Conservation (phyloP, 2,888 invertebrate species). For the Abscondita cerata region DNA sequence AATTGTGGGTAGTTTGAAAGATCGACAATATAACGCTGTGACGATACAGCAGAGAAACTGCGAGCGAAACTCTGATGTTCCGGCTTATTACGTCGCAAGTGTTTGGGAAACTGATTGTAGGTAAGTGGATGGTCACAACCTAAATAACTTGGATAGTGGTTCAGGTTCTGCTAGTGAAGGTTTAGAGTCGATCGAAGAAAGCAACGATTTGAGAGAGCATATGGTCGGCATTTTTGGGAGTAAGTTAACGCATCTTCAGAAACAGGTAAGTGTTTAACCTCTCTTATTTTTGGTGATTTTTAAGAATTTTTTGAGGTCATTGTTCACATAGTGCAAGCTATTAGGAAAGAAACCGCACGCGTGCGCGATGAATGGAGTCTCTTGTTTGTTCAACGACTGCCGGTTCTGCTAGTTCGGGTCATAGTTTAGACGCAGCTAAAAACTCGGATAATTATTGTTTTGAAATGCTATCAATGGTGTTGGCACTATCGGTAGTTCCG, state of each 20-base stretch:
- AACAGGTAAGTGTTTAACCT: slow-evolving; percentile 74
- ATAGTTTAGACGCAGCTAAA: slow-evolving; percentile 61
- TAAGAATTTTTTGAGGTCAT: slow-evolving; percentile 75
- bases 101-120: slow-evolving; percentile 87
- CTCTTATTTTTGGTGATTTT: too few species aligned
- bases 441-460: slow-evolving; percentile 93
- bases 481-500: slow-evolving; percentile 93
- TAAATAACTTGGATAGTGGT: slow-evolving; percentile 47
- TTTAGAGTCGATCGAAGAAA: slow-evolving; percentile 59
- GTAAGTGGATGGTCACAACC: slow-evolving; percentile 59
- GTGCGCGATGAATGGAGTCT: slow-evolving; percentile 90
- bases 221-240: slow-evolving; percentile 97
- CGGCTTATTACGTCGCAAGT: slow-evolving; percentile 91
- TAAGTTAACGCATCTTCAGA: slow-evolving; percentile 90
- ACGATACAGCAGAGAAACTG: slow-evolving; percentile 86
- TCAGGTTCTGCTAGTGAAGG: slow-evolving; percentile 52
- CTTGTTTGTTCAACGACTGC: slow-evolving; percentile 62
- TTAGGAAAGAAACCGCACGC: slow-evolving; percentile 84
- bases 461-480: slow-evolving; percentile 94
- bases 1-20: slow-evolving; percentile 63
- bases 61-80: slow-evolving; percentile 94
- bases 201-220: slow-evolving; percentile 80
- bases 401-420: slow-evolving; percentile 49
- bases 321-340: slow-evolving; percentile 89
- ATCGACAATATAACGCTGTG: slow-evolving; percentile 62